Evolutionary conservation across 2,797 vertebrate genomes (phyloP).

Genomic region (Aeoliscus strigatus): DNA sequence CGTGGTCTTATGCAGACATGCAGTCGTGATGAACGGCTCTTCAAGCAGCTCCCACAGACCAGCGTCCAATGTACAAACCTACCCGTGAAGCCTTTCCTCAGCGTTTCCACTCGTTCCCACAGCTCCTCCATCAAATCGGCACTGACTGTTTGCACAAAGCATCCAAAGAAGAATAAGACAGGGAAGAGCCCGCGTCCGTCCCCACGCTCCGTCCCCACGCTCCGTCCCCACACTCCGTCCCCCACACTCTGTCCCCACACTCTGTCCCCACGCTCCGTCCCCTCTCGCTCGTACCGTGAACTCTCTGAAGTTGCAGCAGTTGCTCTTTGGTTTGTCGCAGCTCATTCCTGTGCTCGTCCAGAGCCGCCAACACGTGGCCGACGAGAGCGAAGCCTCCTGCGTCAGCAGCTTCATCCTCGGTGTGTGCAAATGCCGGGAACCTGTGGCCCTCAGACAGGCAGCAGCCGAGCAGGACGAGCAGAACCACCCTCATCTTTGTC

Average conservation of each 20-base stretch:
- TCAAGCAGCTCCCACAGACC: too few relatives aligned
- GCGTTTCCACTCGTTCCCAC: constrained; percentile 4
- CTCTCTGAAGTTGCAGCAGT: constrained; percentile 21
- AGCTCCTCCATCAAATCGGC: constrained; percentile 2
- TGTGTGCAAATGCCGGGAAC: constrained; percentile 11
- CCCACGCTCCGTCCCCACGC: too few relatives aligned
- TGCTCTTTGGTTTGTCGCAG: constrained; percentile 23
- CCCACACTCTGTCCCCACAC: too few relatives aligned
- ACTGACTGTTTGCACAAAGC: background rate
- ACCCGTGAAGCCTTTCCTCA: constrained; percentile 23
- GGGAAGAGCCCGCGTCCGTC: too few relatives aligned
- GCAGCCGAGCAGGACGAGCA: constrained; percentile 30
- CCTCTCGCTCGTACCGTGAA: background rate
- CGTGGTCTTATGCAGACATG: constrained; percentile 11
- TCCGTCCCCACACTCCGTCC: too few relatives aligned
- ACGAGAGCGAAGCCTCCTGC: constrained; percentile 24
- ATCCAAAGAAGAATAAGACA: background rate
- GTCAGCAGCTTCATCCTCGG: constrained; percentile 19
- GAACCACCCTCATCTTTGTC: constrained; percentile 19
- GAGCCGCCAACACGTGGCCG: constrained; percentile 19
- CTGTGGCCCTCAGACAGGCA: constrained; percentile 31
- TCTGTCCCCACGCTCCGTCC: constrained; percentile 1
- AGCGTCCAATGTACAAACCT: too few relatives aligned
- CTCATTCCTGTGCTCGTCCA: constrained; percentile 34
- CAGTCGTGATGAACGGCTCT: too few relatives aligned